These are phyloP conservation scores for Entomyzon cyanotis DNA, from an alignment of 2,113 vertebrate genomes.

Conservation along the genomic window DNA sequence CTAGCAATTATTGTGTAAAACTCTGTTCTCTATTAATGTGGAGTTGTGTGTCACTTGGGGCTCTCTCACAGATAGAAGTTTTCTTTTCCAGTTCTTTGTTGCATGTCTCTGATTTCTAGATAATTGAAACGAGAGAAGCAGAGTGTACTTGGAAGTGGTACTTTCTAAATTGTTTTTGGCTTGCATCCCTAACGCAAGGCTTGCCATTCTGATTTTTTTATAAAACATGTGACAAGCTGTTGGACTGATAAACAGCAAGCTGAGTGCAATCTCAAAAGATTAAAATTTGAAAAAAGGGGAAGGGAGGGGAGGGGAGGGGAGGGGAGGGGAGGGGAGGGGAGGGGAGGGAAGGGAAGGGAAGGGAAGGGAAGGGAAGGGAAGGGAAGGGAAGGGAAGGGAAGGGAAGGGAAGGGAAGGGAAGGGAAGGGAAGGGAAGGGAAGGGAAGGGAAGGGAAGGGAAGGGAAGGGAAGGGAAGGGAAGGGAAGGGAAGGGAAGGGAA, in stretches of 20 bases:
- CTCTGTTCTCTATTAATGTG: not conserved
- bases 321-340: too few relatives aligned
- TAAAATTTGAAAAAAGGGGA: not conserved
- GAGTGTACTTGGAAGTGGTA: not conserved
- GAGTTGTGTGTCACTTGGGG: not conserved
- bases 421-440: not conserved
- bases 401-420: too few relatives aligned
- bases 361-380: not conserved
- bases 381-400: too few relatives aligned
- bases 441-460: too few relatives aligned
- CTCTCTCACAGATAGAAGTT: not conserved
- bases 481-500: too few relatives aligned
- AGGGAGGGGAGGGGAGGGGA: not conserved
- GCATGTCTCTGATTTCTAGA: not conserved
- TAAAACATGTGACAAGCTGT: not conserved
- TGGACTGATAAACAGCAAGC: not conserved
- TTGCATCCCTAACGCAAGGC: not conserved
- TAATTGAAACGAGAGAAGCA: constrained; percentile 13
- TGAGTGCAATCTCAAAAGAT: not conserved
- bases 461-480: too few relatives aligned
- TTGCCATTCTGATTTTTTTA: not conserved
- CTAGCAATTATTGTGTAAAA: not conserved
- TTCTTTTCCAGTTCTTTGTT: not conserved
- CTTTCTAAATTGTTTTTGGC: not conserved
- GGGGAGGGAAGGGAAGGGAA: too few relatives aligned